Conservation (phyloP, 2,888 invertebrate genomes). For the Sthenelais limicola region DNA sequence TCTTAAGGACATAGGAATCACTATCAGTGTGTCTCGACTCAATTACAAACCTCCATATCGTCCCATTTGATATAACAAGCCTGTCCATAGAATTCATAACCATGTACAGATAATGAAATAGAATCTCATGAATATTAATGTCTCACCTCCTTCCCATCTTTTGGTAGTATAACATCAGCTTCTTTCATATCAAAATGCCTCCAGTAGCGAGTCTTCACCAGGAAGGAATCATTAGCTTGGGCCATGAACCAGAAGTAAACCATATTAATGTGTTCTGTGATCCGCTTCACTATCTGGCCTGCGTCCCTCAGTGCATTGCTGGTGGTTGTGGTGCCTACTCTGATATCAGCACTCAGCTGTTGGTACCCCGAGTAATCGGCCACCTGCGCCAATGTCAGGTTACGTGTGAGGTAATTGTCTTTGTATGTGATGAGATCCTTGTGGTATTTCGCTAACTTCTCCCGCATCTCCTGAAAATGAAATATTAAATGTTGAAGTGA, state of each 20-base stretch:
- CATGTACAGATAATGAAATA: too few relatives aligned
- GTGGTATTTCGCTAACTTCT: conserved; percentile 7
- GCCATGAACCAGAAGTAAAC: conserved; percentile 43
- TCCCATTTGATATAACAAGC: too few relatives aligned
- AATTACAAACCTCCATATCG: too few relatives aligned
- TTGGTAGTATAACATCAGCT: conserved; percentile 1
- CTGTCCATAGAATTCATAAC: too few relatives aligned
- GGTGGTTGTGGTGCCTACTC: conserved; percentile 6
- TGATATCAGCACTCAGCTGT: conserved; percentile 3
- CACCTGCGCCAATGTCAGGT: conserved; percentile 5
- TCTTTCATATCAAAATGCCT: conserved; percentile 18
- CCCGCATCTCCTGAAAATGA: too few relatives aligned
- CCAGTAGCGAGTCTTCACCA: conserved; percentile 40
- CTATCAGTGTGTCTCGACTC: too few relatives aligned
- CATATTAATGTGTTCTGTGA: conserved; percentile 19
- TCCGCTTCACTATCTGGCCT: neutral
- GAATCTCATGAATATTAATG: too few relatives aligned
- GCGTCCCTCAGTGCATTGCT: conserved; percentile 27
- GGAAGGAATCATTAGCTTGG: conserved; percentile 11
- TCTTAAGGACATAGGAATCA: too few relatives aligned
- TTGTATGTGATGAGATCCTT: neutral
- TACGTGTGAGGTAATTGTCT: conserved; percentile 3
- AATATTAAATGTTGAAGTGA: too few relatives aligned
- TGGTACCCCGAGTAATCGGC: neutral
- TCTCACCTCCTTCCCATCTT: conserved; percentile 9